Conservation (phyloP, 1,140 invertebrate species). For the Hyles euphorbiae region DNA sequence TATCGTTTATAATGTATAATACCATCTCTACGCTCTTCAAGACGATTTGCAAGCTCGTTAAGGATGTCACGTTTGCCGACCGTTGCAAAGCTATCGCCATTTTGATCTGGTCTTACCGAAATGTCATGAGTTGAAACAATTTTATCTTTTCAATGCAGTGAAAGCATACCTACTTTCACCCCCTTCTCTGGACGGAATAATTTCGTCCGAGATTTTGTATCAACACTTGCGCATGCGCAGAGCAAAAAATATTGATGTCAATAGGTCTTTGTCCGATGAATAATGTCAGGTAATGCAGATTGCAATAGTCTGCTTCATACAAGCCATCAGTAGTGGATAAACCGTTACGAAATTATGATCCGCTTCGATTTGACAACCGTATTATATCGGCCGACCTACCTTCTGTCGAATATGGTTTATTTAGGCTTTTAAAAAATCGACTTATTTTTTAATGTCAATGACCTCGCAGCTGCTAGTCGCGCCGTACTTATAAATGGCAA, state of each 20-base stretch:
- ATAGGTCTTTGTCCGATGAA: constrained; percentile 46
- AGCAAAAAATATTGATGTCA: constrained; percentile 53
- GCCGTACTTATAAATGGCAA: too few species aligned
- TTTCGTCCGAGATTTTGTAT: constrained; percentile 50
- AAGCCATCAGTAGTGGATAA: not conserved
- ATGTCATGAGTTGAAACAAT: constrained; percentile 17
- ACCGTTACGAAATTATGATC: constrained; percentile 3
- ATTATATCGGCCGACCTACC: too few species aligned
- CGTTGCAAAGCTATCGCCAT: not conserved
- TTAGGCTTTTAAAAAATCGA: too few species aligned
- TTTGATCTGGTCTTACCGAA: constrained; percentile 2
- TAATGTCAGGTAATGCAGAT: constrained; percentile 27
- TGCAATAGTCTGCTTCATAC: constrained; percentile 12
- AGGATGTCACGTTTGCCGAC: too few species aligned
- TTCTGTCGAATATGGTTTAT: too few species aligned
- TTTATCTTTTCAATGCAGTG: constrained; percentile 26
- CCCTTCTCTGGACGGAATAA: constrained; percentile 24
- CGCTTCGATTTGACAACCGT: too few species aligned
- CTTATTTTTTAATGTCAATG: too few species aligned
- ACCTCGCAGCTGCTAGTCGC: too few species aligned
- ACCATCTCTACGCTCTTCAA: too few species aligned
- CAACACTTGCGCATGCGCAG: constrained; percentile 37
- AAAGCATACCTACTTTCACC: constrained; percentile 41
- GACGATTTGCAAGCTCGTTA: too few species aligned
- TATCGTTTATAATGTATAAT: too few species aligned